Evolutionary conservation across 2,113 vertebrate species (phyloP).

Genomic region (Peromyscus polionotus): DNA sequence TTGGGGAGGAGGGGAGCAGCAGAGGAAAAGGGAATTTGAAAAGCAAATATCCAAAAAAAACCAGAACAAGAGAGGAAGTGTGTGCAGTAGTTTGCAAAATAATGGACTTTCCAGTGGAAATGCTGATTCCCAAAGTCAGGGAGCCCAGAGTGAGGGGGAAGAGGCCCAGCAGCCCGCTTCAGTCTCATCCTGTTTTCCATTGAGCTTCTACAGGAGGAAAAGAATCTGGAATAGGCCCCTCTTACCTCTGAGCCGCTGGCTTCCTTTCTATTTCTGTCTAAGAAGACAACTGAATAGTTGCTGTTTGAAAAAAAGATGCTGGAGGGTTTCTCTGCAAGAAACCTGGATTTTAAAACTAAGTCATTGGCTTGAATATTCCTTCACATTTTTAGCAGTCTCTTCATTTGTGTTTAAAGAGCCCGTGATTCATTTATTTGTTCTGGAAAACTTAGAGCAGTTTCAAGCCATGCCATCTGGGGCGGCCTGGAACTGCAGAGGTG

Average conservation of each 20-base stretch:
- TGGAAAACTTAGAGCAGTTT: constrained; percentile 24
- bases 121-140: constrained; percentile 2
- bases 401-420: constrained; percentile 54
- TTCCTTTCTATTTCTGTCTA: constrained; percentile 33
- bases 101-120: constrained; percentile 72
- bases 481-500: background rate
- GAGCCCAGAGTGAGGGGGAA: background rate
- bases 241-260: background rate
- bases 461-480: background rate
- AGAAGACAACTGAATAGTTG: background rate
- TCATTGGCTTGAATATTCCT: background rate
- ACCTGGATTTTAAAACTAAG: constrained; percentile 27
- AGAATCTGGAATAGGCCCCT: background rate
- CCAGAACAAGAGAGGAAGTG: constrained; percentile 49
- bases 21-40: constrained; percentile 66
- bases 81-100: constrained; percentile 41
- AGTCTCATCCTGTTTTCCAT: constrained; percentile 21
- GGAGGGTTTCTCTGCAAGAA: constrained; percentile 10
- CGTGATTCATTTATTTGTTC: constrained; percentile 57
- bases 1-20: background rate
- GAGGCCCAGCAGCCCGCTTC: background rate
- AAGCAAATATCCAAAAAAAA: constrained; percentile 69
- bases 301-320: constrained; percentile 7
- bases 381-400: background rate
- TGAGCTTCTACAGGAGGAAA: constrained; percentile 56